Evolutionary conservation across 37 sponge, comb jelly and placozoan genomes (phyloP).

Genomic region (Diacarnus erythraeanus): DNA sequence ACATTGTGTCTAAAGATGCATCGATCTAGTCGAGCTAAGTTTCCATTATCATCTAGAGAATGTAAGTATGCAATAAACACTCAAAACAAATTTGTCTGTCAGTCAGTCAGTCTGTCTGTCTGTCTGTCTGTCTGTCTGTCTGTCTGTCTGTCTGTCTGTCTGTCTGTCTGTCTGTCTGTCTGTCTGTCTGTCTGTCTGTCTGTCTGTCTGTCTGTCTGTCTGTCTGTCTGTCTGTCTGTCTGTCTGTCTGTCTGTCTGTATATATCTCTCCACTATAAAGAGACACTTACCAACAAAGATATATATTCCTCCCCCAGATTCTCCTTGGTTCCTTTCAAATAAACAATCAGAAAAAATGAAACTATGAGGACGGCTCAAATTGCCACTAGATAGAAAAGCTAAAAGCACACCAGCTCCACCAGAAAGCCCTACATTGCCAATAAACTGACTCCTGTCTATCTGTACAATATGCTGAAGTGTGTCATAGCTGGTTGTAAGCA

Average conservation of each 20-base stretch:
- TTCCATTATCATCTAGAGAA: conserved; percentile 16
- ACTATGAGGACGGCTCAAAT: neutral
- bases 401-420: conserved; percentile 60
- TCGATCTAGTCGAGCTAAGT: conserved; percentile 9
- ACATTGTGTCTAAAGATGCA: conserved; percentile 33
- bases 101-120: no score
- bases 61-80: neutral
- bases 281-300: conserved; percentile 4
- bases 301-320: conserved; percentile 33
- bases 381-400: neutral
- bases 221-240: no score
- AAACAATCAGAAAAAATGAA: conserved; percentile 11
- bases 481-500: conserved; percentile 2
- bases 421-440: conserved; percentile 12
- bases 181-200: no score
- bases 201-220: no score
- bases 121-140: no score
- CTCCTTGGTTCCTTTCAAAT: conserved; percentile 26
- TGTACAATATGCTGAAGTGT: conserved; percentile 6
- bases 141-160: no score
- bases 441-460: conserved; percentile 17
- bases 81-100: no score
- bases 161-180: no score
- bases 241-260: no score
- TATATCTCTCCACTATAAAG: no score